phyloP scores from a whole-genome alignment of 2,888 invertebrate species.

The Drosophila mayaguana region DNA sequence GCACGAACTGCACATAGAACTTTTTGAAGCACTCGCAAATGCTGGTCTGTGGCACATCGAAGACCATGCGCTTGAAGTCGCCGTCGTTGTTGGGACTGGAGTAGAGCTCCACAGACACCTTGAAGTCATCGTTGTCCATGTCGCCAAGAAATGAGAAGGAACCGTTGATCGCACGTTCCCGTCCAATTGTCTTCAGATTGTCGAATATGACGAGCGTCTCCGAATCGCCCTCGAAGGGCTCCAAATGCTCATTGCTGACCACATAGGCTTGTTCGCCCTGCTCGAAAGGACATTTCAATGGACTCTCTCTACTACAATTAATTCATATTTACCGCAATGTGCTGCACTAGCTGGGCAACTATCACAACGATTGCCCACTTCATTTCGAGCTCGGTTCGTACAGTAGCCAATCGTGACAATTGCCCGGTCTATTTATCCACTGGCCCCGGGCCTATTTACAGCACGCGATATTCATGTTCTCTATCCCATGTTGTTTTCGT shows the following conservation, averaged over 20 bases:
- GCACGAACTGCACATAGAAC: conserved; percentile 74
- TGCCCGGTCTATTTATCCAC: conserved; percentile 51
- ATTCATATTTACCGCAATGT: conserved; percentile 50
- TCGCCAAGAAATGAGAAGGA: conserved; percentile 66
- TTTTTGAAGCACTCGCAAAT: conserved; percentile 80
- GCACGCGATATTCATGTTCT: conserved; percentile 60
- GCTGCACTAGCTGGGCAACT: conserved; percentile 36
- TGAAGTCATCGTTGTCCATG: conserved; percentile 74
- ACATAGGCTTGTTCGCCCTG: conserved; percentile 71
- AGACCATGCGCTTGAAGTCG: conserved; percentile 72
- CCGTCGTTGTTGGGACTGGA: conserved; percentile 75
- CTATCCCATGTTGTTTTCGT: conserved; percentile 5
- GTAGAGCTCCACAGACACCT: conserved; percentile 70
- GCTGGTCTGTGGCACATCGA: conserved; percentile 74
- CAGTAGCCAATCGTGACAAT: conserved; percentile 4
- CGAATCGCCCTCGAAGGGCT: conserved; percentile 64
- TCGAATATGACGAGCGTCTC: conserved; percentile 65
- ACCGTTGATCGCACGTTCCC: conserved; percentile 74
- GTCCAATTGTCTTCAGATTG: conserved; percentile 58
- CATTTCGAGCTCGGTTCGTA: conserved; percentile 34
- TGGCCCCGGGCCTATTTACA: not conserved
- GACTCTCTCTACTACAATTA: not conserved
- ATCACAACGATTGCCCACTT: conserved; percentile 44
- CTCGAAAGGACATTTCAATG: not conserved
- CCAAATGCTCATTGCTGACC: conserved; percentile 70